Evolutionary conservation across 2,888 invertebrate genomes (phyloP), one percentile per base, ranked within the genome.

Genomic region (Chloroclystis v-ata): DNA sequence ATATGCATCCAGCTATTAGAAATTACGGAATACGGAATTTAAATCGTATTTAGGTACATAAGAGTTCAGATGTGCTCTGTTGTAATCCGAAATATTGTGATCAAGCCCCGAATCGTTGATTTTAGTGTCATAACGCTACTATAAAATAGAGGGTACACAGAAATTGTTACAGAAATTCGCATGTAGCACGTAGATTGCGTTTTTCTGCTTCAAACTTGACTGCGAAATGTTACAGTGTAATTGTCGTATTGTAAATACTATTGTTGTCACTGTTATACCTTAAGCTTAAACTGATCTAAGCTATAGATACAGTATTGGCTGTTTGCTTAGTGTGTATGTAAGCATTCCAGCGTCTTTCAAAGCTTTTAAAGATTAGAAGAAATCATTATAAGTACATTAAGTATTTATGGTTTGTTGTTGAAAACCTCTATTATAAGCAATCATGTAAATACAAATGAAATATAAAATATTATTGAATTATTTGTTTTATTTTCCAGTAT

Each of bases 391-490:
- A 83, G 80, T 84, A 82, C 82, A 83, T 63, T 68, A 72, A 72
- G 72, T 75, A 73, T 79, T 80, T 75, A 72, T 75, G 71, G 61
- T 75, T 70, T 75, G 80, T 82, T 83, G 72, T 82, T 81, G 74
- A 69, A 75, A 64, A 60, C 56, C 38, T 62, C 65, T 81, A 77
- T 75, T 78, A 73, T 83, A 85, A 75, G 69, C 73, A 69, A 81
- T 82, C 81, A 79, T 86, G 86, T 86, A 86, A 85, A 86, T 86
- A 86, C 79, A 84, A 82, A 75, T 75, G 75, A 80, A 77, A 78
- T 80, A 82, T 76, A 67, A 72, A 65, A 74, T 69, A 78, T 74
- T 77, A 84, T 80, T 82, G 75, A 78, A 55, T 49, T 46, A 54
- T 60, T 63, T 46, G 57, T 64, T 57, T 43, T 49, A 26, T 20